Evolutionary conservation across 2,888 invertebrate genomes (phyloP), one percentile per base, ranked within the genome.

Genomic region (Dryadula phaetusa): DNA sequence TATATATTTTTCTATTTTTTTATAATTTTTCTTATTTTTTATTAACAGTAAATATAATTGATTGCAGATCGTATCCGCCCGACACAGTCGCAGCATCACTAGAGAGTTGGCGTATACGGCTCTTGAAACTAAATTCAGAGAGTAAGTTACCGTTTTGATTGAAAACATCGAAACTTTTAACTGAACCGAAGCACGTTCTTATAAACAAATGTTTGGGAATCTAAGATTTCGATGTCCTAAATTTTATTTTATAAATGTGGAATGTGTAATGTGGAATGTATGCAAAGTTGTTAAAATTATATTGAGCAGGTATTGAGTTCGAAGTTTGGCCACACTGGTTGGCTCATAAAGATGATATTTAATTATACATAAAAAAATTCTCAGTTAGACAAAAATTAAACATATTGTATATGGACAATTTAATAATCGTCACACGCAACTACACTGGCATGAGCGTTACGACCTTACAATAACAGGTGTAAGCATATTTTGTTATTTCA

Each of bases 81-180:
- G 93, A 12, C 88, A 87, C 67, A 92, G 87, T 69, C 86, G 94
- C 14, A 92, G 92, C 77, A 88, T 94, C 67, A 93, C 94, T 32
- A 90, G 95, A 74, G 88, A 87, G 67, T 81, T 93, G 49, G 87
- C 94, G 16, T 95, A 95, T 79, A 90, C 87, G 10, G 87, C 93
- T 2, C 74, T 95, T 53, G 93, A 93, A 78, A 91, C 88, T 63
- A 91, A 93, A 82, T 93, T 94, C 74, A 82, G 87, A 75, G 93
- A 94, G 95, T 94, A 79, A 90, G 92, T 67, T 52, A 34, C 44
- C 58, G 40, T 14, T 46, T 54, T 69, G 66, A 69, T 62, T 62
- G 69, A 62, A 66, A 62, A 62, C 52, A 47, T 28, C 10, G 25
- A 37, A n/a, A 37, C 14, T 56, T 32, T 62, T 22, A 62, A 44